A percentile compares a stretch with the other conserved stretches of the same genome.
These are phyloP conservation scores for Brachionichthys hirsutus DNA, from an alignment of 2,113 vertebrate species.

Conservation along the genomic window DNA sequence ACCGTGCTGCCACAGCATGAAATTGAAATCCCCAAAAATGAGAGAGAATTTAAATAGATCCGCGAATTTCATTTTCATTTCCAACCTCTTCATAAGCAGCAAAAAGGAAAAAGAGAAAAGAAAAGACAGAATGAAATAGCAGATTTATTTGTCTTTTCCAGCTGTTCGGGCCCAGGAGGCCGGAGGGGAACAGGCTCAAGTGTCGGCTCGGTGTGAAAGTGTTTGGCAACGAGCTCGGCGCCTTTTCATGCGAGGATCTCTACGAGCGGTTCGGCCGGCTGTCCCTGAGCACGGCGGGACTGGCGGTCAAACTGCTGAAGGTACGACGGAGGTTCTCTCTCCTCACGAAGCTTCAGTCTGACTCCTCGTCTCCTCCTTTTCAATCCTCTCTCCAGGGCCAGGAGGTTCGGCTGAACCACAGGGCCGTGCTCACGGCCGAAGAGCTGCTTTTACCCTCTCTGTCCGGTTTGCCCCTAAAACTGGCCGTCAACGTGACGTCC, in stretches of 20 bases:
- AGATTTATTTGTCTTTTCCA: constrained; percentile 46
- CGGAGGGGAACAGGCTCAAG: constrained; percentile 37
- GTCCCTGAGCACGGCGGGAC: constrained; percentile 78
- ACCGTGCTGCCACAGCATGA: no score
- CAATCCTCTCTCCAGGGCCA: constrained; percentile 77
- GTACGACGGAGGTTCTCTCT: constrained; percentile 54
- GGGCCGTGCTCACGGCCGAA: constrained; percentile 75
- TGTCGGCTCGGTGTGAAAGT: constrained; percentile 82
- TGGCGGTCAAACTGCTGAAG: constrained; percentile 83
- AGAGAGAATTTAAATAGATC: no score
- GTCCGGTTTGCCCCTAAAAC: constrained; percentile 81
- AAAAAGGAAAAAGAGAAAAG: no score
- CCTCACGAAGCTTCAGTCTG: background rate
- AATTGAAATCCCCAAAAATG: no score
- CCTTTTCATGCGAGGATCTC: constrained; percentile 78
- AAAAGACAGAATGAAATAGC: no score
- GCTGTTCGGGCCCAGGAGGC: constrained; percentile 66
- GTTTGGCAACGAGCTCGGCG: constrained; percentile 84
- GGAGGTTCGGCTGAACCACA: constrained; percentile 81
- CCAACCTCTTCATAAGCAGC: no score
- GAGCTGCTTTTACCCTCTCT: constrained; percentile 81
- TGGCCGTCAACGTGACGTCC: constrained; percentile 82
- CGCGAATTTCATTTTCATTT: no score
- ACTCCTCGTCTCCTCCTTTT: background rate
- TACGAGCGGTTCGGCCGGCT: constrained; percentile 66